Evolutionary conservation across 2,797 vertebrate species (phyloP).

Genomic region (Fistularia tabacaria): DNA sequence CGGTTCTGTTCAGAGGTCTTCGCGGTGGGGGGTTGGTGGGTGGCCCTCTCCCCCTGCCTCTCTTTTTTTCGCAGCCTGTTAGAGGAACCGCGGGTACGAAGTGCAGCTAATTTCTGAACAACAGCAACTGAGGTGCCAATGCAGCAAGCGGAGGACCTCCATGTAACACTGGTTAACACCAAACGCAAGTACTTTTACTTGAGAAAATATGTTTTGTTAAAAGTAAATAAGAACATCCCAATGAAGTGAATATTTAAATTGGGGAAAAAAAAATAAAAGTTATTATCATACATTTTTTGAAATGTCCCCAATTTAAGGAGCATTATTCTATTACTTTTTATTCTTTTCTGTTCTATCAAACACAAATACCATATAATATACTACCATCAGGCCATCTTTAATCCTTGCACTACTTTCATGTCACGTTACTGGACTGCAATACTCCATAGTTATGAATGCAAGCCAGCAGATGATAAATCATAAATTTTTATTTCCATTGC

Average conservation of each 20-base stretch:
- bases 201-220: too few relatives aligned
- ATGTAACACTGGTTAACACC: too few relatives aligned
- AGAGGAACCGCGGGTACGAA: constrained; percentile 32
- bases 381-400: too few relatives aligned
- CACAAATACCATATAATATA: not conserved
- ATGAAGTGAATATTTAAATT: too few relatives aligned
- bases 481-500: constrained; percentile 59
- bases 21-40: constrained; percentile 12
- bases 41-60: constrained; percentile 38
- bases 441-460: not conserved
- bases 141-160: not conserved
- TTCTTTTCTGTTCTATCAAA: not conserved
- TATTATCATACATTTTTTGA: too few relatives aligned
- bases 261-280: too few relatives aligned
- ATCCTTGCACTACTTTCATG: too few relatives aligned
- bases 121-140: constrained; percentile 14
- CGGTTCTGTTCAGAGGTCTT: constrained; percentile 45
- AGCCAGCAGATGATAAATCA: constrained; percentile 6
- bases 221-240: too few relatives aligned
- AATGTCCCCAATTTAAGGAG: too few relatives aligned
- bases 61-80: constrained; percentile 58
- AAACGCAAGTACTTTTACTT: too few relatives aligned
- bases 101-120: constrained; percentile 1
- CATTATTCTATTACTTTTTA: too few relatives aligned
- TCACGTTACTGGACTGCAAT: too few relatives aligned